A percentile compares a stretch with the other conserved stretches of the same genome.
Conservation (phyloP, 2,113 vertebrate genomes). For the Microcebus jonahi region DNA sequence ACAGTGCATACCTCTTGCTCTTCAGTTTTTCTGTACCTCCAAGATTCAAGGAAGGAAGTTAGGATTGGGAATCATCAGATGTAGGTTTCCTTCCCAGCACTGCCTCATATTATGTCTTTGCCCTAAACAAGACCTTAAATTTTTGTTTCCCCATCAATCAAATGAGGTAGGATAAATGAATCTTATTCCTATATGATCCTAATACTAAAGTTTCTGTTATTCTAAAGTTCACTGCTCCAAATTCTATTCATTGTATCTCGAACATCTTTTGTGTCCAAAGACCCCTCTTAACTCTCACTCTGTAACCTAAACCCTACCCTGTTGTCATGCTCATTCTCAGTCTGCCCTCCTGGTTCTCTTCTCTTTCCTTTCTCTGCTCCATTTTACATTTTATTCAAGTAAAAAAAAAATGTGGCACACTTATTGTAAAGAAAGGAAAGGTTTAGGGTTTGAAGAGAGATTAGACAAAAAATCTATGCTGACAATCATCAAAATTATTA, state of each 20-base stretch:
- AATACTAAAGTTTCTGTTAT: background rate
- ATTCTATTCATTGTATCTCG: background rate
- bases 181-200: background rate
- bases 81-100: background rate
- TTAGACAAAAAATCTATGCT: slow-evolving; percentile 19
- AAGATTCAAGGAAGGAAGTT: slow-evolving; percentile 30
- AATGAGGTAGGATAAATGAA: background rate
- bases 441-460: slow-evolving; percentile 17
- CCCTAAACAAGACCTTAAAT: slow-evolving; percentile 31
- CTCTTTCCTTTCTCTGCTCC: background rate
- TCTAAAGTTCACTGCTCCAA: background rate
- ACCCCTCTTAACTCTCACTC: background rate
- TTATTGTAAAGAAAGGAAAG: slow-evolving; percentile 22
- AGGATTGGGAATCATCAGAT: background rate
- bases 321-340: background rate
- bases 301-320: background rate
- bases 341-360: background rate
- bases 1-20: background rate
- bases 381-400: background rate
- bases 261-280: background rate
- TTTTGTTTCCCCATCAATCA: background rate
- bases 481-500: background rate
- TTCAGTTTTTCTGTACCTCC: background rate
- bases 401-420: background rate
- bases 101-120: background rate